Conservation (phyloP, 1,140 invertebrate species). For the Mycetomoellerius zeteki region DNA sequence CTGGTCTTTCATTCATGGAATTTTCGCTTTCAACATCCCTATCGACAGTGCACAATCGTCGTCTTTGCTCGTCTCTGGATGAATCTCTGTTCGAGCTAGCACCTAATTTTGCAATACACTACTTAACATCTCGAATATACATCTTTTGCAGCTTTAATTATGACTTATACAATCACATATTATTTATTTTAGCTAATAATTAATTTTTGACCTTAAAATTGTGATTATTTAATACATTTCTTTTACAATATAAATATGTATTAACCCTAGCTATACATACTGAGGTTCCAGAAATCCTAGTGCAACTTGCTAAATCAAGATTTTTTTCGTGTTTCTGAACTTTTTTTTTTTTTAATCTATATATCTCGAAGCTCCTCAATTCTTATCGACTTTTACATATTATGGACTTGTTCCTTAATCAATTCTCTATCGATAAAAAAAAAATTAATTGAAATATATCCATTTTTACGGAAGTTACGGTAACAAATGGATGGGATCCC, state of each 20-base stretch:
- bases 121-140: background rate
- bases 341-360: no score
- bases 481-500: no score
- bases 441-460: no score
- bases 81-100: conserved; percentile 73
- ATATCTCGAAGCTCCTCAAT: no score
- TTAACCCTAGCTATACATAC: no score
- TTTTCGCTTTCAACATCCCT: conserved; percentile 73
- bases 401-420: no score
- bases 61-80: conserved; percentile 41
- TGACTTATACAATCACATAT: background rate
- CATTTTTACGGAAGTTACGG: no score
- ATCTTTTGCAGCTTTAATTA: conserved; percentile 1
- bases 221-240: background rate
- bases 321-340: no score
- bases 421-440: no score
- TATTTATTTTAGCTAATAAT: background rate
- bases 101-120: conserved; percentile 70
- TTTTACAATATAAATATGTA: background rate
- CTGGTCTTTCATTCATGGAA: conserved; percentile 72
- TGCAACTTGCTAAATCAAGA: no score
- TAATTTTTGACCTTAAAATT: background rate
- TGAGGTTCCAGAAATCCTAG: no score
- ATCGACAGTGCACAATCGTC: conserved; percentile 61
- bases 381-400: no score